Base-by-base conservation (phyloP, 1,140 invertebrate species). In the Trachymyrmex cornetzi region DNA sequence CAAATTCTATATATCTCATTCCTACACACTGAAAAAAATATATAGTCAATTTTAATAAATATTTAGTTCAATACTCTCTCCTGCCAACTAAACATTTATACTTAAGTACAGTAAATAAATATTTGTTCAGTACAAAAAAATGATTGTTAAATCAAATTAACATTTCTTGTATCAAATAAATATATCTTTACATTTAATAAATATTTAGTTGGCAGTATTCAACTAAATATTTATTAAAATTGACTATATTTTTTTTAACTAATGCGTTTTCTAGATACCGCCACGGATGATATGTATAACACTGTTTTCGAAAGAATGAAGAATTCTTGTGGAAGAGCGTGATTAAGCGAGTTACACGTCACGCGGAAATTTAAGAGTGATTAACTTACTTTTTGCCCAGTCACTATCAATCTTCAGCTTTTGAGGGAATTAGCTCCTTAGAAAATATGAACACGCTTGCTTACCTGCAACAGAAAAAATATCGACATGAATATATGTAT, bases 401-500 rank as follows among this genome's bases (percentile, higher is more conserved):
- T 19, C 14, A 24, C 24, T 72, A 59, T 75, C 27, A 75, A 84
- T 50, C 38, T 48, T 27, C 69, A 16, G 19, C 24, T 61, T 59
- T 44, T 9, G 14, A 57, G n/a, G 1, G 16, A 71, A 81, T 57
- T 57, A 64, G n/a, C 22, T 34, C 59, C 22, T 44, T 19, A 75
- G n/a, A 75, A 61, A 34, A 4, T 27, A 74, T 48, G 11, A 48
- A 38, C 16, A 50, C 79, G n/a, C 24, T 84, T 75, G 80, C 69
- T 84, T 61, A 84, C 80, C 80, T 84, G 69, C 48, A 84, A 84
- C 80, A 84, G 38, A 24, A 84, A 50, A 48, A 67, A 50, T 27
- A 16, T 44, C 34, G 5, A 12, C 16, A 59, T 72, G 44, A 72
- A 27, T 48, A 82, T 44, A 57, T 30, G 2, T 57, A 22, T 69